These are phyloP conservation scores for Knipowitschia caucasica DNA, from an alignment of 2,797 vertebrate genomes.

Conservation along the genomic window DNA sequence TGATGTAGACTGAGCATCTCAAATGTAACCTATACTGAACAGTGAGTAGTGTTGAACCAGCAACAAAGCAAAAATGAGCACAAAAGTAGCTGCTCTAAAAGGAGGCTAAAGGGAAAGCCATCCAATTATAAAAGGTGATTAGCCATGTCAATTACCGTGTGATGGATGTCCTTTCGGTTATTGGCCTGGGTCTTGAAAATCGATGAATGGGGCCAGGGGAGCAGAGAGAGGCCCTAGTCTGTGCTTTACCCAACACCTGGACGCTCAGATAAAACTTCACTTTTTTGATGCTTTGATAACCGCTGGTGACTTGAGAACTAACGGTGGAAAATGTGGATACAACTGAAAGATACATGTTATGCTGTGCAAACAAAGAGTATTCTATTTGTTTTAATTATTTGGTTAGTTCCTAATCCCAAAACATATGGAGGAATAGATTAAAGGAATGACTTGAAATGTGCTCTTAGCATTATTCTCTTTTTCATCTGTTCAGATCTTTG, in stretches of 20 bases:
- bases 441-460: too few species aligned
- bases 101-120: slow-evolving; percentile 67
- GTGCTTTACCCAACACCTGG: slow-evolving; percentile 63
- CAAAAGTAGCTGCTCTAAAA: slow-evolving; percentile 13
- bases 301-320: slow-evolving; percentile 55
- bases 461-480: too few species aligned
- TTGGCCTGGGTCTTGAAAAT: slow-evolving; percentile 73
- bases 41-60: background rate
- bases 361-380: background rate
- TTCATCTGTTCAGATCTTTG: too few species aligned
- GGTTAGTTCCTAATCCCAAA: too few species aligned
- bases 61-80: background rate
- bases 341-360: slow-evolving; percentile 47
- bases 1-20: too few species aligned
- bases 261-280: slow-evolving; percentile 72
- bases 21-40: background rate
- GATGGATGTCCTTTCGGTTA: slow-evolving; percentile 81
- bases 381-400: too few species aligned
- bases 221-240: slow-evolving; percentile 37
- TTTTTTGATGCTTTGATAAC: slow-evolving; percentile 71
- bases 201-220: slow-evolving; percentile 56
- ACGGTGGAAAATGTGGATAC: slow-evolving; percentile 14
- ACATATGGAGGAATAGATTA: too few species aligned
- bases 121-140: slow-evolving; percentile 87
- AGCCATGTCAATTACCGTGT: slow-evolving; percentile 82